Base-by-base conservation (phyloP, 2,888 invertebrate species). In the Tetheella fluctuosa region DNA sequence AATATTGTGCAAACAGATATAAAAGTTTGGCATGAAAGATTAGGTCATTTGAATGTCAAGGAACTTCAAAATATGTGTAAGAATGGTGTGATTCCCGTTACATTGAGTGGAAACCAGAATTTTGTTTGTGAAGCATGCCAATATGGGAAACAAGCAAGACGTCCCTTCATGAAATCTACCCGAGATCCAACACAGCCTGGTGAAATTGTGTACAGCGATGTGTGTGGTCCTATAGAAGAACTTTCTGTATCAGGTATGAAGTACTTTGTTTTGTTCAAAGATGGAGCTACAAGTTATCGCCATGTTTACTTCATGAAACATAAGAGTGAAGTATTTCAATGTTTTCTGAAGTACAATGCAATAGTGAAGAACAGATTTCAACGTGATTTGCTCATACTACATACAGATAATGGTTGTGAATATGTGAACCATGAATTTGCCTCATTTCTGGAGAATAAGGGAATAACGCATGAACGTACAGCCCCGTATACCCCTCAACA, bases 401-500 rank as follows among this genome's bases (percentile, higher is more conserved):
- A 64, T 34, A 66, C 67, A 48, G 68, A 70, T 28, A 70, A 68
- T 65, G 67, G 67, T 1, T 1, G 58, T 17, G 72, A 72, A 53
- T 72, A 69, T 60, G 42, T 63, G 0, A 68, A 65, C 23, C 10
- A 64, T 13, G 65, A 59, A 2, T 65, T 68, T 12, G 66, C 25
- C 0, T 64, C 63, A 60, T 74, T 59, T 64, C 6, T 74, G 2
- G 59, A 68, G 0, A 59, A 57, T 13, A 58, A 73, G 10, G 76
- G 78, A 0, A 79, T 77, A 58, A 12, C 54, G 15, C 77, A 78
- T 71, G 74, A 80, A 28, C 28, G 42, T 54, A 74, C 76, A 30
- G 77, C 73, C 0, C 73, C 76, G 0, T 80, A 80, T 28, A 75
- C 76, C 0, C 76, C 77, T 1, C 63, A 81, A 59, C 79, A 79